Conservation (phyloP, 2,113 vertebrate species). For the Canis aureus region DNA sequence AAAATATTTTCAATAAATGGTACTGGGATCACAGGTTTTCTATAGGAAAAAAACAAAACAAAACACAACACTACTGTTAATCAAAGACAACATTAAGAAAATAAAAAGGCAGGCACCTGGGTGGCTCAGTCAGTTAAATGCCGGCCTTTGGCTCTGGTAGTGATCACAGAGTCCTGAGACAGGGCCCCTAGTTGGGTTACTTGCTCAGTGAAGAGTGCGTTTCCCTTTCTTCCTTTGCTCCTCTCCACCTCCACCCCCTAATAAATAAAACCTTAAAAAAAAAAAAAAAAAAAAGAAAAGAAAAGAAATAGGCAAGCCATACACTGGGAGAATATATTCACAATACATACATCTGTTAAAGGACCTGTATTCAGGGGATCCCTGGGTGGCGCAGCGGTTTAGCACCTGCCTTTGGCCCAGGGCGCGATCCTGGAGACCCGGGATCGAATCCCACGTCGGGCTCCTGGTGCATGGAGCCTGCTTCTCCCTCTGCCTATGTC, state of each 20-base stretch:
- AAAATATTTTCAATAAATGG: not conserved
- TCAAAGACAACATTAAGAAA: too few relatives aligned
- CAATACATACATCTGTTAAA: not conserved
- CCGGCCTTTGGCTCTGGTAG: not conserved
- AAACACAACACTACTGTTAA: too few relatives aligned
- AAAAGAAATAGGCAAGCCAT: not conserved
- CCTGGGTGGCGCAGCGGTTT: too few relatives aligned
- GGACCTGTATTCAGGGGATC: not conserved
- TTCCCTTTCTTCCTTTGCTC: not conserved
- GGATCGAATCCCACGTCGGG: too few relatives aligned
- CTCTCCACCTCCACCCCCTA: not conserved
- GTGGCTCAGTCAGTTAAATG: too few relatives aligned
- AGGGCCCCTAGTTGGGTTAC: not conserved
- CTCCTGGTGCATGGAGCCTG: too few relatives aligned
- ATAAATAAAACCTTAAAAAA: not conserved
- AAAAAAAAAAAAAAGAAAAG: not conserved
- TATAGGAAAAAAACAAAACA: too few relatives aligned
- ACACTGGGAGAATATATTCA: not conserved
- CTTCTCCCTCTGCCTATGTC: too few relatives aligned
- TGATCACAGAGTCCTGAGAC: not conserved
- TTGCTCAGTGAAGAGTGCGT: not conserved
- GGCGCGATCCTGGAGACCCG: too few relatives aligned
- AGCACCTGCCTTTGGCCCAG: too few relatives aligned
- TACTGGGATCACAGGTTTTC: too few relatives aligned
- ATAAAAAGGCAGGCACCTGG: too few relatives aligned